A percentile compares a stretch with the other conserved stretches of the same genome.
Evolutionary conservation across 1,140 invertebrate genomes (phyloP).

Genomic region (Helicoverpa armigera): DNA sequence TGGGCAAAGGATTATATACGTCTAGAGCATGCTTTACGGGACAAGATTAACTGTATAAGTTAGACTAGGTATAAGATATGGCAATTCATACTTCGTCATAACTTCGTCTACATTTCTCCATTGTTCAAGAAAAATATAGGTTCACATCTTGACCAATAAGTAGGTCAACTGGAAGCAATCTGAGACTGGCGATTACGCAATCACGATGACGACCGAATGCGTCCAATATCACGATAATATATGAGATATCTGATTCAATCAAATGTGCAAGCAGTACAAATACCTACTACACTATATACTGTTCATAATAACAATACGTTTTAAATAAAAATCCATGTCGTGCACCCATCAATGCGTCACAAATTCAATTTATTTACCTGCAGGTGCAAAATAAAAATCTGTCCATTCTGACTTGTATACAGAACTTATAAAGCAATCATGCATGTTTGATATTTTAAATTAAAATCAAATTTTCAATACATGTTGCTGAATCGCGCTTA

Average conservation of each 20-base stretch:
- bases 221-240: not conserved
- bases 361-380: constrained; percentile 43
- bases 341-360: not conserved
- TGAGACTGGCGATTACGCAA: not conserved
- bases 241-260: constrained; percentile 24
- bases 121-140: too few species aligned
- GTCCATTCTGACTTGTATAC: constrained; percentile 1
- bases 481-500: not conserved
- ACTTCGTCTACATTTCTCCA: too few species aligned
- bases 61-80: too few species aligned
- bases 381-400: constrained; percentile 10
- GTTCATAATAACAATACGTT: not conserved
- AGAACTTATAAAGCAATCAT: constrained; percentile 26
- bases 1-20: too few species aligned
- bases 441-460: constrained; percentile 25
- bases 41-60: too few species aligned
- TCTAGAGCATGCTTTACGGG: too few species aligned
- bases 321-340: constrained; percentile 19
- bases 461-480: constrained; percentile 22
- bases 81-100: too few species aligned
- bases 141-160: too few species aligned
- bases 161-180: too few species aligned
- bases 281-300: too few species aligned
- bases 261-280: not conserved
- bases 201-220: constrained; percentile 12